Conservation (phyloP, 2,888 invertebrate species). For the Leuctra nigra region DNA sequence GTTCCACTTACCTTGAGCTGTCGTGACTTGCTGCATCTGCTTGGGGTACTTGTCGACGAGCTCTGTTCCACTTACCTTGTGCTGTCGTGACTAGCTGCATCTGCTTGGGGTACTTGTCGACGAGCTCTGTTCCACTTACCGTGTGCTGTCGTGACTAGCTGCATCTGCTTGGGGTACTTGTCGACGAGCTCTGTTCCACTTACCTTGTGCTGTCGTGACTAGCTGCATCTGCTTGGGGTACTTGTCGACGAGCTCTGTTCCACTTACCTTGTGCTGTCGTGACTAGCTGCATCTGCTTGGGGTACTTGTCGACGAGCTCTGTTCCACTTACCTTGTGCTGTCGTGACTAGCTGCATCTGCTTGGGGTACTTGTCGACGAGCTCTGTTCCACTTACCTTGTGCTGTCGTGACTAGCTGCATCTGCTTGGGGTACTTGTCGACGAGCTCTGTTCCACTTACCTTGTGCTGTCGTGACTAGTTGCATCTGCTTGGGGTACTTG, state of each 20-base stretch:
- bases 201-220: slow-evolving; percentile 39
- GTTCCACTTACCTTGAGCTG: slow-evolving; percentile 41
- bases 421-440: slow-evolving; percentile 67
- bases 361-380: slow-evolving; percentile 65
- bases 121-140: slow-evolving; percentile 48
- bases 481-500: slow-evolving; percentile 63
- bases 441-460: slow-evolving; percentile 48
- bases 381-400: slow-evolving; percentile 42
- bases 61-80: slow-evolving; percentile 42
- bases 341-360: slow-evolving; percentile 46
- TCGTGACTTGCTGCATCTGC: slow-evolving; percentile 46
- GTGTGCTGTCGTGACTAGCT: slow-evolving; percentile 34
- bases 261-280: slow-evolving; percentile 40
- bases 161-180: slow-evolving; percentile 63
- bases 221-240: slow-evolving; percentile 58
- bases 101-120: slow-evolving; percentile 67
- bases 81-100: slow-evolving; percentile 39
- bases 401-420: slow-evolving; percentile 39
- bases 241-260: slow-evolving; percentile 62
- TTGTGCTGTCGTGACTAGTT: slow-evolving; percentile 34
- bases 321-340: slow-evolving; percentile 41
- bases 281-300: slow-evolving; percentile 50
- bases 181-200: slow-evolving; percentile 56
- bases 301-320: slow-evolving; percentile 65
- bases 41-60: slow-evolving; percentile 65